Evolutionary conservation across 1,140 invertebrate species (phyloP), one percentile per base, ranked within the genome.

Genomic region (Centruroides vittatus): DNA sequence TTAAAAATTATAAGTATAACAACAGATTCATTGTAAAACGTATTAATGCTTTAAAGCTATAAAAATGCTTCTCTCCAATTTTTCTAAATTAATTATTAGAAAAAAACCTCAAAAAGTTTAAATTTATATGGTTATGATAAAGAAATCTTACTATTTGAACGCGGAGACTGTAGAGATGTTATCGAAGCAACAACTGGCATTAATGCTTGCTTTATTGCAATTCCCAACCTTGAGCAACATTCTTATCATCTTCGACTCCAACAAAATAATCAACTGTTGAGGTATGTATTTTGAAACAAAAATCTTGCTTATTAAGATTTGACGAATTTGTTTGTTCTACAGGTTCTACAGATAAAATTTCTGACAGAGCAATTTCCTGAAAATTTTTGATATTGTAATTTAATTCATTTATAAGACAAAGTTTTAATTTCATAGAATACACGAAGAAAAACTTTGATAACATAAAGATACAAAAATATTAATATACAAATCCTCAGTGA

Each of bases 201-300:
- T 54, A 96, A 77, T 23, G 93, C 93, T 75, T 97, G 92, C 55
- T 90, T 78, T 63, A 98, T 89, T 54, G 87, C 85, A 36, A 85
- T 86, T 98, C 93, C 95, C 94, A 98, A 68, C 85, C 85, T 73
- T 87, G 85, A 47, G 92, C 89, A 65, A 91, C 80, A 77, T 94
- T 89, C 47, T 84, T 85, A 73, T 89, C 87, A 46, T 75, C 75
- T 0, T 89, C 89, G 67, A 94, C 87, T 1, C 89, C 89, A 67
- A 94, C 87, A 75, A 84, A 89, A 78, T 91, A 94, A 75, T 86
- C 86, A 34, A 92, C 75, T 74, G 86, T 89, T 35, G 85, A 81
- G 46, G 89, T 92, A 69, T 84, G 81, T 58, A 93, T 78, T 73
- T 93, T 89, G 75, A 93, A 93, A 74, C 87, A 92, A 73, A 92